Percentiles rank a stretch among this genome's conserved stretches.
phyloP scores from a whole-genome alignment of 1,140 invertebrate species.

The Venturia canescens region DNA sequence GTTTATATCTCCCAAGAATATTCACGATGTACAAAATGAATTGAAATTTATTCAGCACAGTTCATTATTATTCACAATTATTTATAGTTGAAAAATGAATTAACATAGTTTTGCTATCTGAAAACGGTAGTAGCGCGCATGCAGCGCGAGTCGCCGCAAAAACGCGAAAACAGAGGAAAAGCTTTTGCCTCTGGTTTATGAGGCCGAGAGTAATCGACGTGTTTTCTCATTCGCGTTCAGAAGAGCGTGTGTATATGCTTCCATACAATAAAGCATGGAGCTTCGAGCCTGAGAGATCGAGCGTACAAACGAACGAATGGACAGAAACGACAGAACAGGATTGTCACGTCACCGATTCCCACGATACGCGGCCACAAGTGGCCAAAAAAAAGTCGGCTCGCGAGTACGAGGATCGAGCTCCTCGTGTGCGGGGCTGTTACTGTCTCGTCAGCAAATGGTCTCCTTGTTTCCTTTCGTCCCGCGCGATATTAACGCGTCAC shows the following conservation, averaged over 20 bases:
- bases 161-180: not conserved
- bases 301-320: slow-evolving; percentile 43
- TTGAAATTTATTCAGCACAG: no score
- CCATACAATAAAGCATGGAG: not conserved
- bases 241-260: not conserved
- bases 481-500: not conserved
- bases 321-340: slow-evolving; percentile 44
- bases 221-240: slow-evolving; percentile 24
- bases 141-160: not conserved
- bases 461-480: slow-evolving; percentile 10
- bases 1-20: no score
- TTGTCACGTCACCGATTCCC: slow-evolving; percentile 58
- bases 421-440: slow-evolving; percentile 41
- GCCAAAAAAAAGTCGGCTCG: slow-evolving; percentile 27
- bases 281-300: slow-evolving; percentile 25
- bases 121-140: not conserved
- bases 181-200: slow-evolving; percentile 8
- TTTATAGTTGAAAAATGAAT: no score
- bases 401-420: not conserved
- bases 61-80: no score
- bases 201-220: slow-evolving; percentile 8
- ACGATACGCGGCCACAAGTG: slow-evolving; percentile 48
- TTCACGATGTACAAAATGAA: no score
- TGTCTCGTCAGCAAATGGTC: slow-evolving; percentile 14
- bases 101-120: not conserved